Evolutionary conservation across 37 sponge, comb jelly and placozoan genomes (phyloP).

Genomic region (Theonella swinhoei): DNA sequence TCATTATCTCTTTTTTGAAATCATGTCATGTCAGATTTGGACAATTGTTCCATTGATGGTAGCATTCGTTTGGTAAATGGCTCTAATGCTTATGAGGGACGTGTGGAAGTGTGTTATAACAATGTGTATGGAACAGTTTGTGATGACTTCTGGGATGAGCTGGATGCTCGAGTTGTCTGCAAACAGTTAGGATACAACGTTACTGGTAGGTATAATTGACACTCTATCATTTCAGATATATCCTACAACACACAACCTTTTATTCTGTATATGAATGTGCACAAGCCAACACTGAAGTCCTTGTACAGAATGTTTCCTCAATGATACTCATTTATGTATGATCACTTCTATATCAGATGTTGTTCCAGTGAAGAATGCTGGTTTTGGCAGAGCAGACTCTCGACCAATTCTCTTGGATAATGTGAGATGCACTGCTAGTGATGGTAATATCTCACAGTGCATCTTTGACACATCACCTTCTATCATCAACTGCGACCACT

Average conservation of each 20-base stretch:
- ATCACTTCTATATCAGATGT: not conserved
- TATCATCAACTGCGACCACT: constrained; percentile 13
- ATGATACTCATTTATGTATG: not conserved
- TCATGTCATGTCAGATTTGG: not conserved
- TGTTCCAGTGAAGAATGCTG: too few relatives aligned
- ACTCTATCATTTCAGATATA: not conserved
- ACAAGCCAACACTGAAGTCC: not conserved
- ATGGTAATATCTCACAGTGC: not conserved
- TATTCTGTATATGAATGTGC: not conserved
- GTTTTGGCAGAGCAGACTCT: not conserved
- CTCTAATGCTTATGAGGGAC: not conserved
- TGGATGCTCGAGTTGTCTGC: constrained; percentile 24
- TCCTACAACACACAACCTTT: not conserved
- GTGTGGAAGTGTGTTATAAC: constrained; percentile 6
- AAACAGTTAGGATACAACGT: not conserved
- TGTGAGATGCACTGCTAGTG: not conserved
- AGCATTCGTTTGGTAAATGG: constrained; percentile 1
- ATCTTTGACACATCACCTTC: not conserved
- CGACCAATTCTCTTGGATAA: not conserved
- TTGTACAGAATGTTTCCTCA: constrained; percentile 2
- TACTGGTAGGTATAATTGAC: not conserved
- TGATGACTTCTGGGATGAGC: constrained; percentile 23
- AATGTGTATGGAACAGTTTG: constrained; percentile 15
- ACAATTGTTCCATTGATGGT: constrained; percentile 2
- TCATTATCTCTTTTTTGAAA: too few relatives aligned